Evolutionary conservation across 2,113 vertebrate genomes (phyloP).

Genomic region (Ariopsis seemanni): DNA sequence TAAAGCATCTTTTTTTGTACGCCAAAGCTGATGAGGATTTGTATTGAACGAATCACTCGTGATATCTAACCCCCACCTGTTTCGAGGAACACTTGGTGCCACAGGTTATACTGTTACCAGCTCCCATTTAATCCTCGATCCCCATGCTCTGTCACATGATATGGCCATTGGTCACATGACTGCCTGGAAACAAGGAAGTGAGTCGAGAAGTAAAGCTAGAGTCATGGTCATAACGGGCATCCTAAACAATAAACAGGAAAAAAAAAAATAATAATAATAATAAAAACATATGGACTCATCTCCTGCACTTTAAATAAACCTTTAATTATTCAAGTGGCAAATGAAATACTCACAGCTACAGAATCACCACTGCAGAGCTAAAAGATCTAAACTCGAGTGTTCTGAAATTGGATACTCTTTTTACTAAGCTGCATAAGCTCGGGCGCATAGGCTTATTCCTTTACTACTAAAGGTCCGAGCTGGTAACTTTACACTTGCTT

Average conservation of each 20-base stretch:
- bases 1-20: background rate
- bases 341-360: conserved; percentile 56
- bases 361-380: conserved; percentile 42
- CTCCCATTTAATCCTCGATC: conserved; percentile 45
- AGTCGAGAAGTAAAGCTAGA: background rate
- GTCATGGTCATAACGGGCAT: conserved; percentile 14
- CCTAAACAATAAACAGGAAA: conserved; percentile 26
- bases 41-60: conserved; percentile 34
- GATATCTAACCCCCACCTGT: conserved; percentile 45
- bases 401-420: conserved; percentile 44
- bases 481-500: conserved; percentile 42
- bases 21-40: background rate
- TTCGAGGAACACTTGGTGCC: conserved; percentile 45
- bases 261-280: too few species aligned
- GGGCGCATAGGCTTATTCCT: conserved; percentile 25
- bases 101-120: conserved; percentile 44
- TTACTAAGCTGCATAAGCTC: conserved; percentile 34
- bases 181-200: conserved; percentile 42
- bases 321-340: conserved; percentile 51
- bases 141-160: conserved; percentile 49
- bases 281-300: background rate
- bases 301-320: conserved; percentile 47
- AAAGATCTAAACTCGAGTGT: conserved; percentile 25
- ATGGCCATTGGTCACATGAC: conserved; percentile 51
- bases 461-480: conserved; percentile 23